Conservation (phyloP, 1,140 invertebrate species). For the Drosophila carrolli region DNA sequence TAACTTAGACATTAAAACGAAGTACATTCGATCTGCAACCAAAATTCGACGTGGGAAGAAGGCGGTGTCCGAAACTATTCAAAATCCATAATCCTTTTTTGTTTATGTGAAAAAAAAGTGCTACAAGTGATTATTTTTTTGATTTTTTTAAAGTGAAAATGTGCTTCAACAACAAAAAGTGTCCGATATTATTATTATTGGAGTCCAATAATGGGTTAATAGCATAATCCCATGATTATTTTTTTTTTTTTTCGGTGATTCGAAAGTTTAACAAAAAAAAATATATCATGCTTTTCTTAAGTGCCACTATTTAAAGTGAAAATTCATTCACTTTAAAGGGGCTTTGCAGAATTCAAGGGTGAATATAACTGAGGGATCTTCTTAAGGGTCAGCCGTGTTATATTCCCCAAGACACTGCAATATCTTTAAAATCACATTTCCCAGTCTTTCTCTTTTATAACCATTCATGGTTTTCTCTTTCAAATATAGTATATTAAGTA, state of each 20-base stretch:
- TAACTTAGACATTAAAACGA: constrained; percentile 16
- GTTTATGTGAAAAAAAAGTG: constrained; percentile 14
- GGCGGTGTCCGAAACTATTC: neutral
- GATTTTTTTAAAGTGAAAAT: constrained; percentile 53
- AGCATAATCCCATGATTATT: constrained; percentile 15
- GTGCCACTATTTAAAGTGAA: constrained; percentile 36
- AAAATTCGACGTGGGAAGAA: constrained; percentile 24
- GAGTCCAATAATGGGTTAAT: constrained; percentile 8
- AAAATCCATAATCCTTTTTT: constrained; percentile 3
- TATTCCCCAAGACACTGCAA: neutral
- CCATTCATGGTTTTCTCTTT: neutral
- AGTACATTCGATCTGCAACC: constrained; percentile 1
- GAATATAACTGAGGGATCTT: constrained; percentile 4
- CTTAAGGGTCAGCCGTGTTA: neutral
- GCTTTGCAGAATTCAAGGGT: constrained; percentile 10
- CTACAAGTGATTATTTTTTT: constrained; percentile 10
- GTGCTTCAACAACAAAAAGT: constrained; percentile 7
- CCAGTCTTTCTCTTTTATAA: neutral
- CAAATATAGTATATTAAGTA: constrained; percentile 6
- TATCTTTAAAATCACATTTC: neutral
- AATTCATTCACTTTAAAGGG: neutral
- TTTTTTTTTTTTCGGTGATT: constrained; percentile 62
- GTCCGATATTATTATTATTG: constrained; percentile 23
- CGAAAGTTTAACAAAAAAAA: constrained; percentile 45
- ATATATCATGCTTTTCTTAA: constrained; percentile 33